Conservation (phyloP, 2,113 vertebrate species). For the Aphyosemion australe region DNA sequence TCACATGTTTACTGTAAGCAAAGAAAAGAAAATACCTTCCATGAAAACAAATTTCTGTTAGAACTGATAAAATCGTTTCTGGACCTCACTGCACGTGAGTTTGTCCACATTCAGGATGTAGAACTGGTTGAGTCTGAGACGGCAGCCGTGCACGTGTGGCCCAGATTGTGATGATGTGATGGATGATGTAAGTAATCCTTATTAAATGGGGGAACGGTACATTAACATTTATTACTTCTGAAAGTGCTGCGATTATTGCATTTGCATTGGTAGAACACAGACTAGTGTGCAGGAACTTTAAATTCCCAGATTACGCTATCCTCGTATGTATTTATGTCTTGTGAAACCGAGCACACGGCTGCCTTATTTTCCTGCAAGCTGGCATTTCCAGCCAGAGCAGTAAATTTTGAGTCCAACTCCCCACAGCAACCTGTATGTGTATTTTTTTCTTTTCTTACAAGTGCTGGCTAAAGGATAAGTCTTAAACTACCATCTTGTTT, state of each 20-base stretch:
- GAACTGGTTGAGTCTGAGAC: neutral
- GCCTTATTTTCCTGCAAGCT: conserved; percentile 58
- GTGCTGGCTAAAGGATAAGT: conserved; percentile 52
- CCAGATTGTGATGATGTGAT: conserved; percentile 70
- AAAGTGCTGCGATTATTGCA: conserved; percentile 52
- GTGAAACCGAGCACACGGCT: conserved; percentile 64
- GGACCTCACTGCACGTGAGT: too few species aligned
- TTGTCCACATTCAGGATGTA: too few species aligned
- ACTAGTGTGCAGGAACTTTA: conserved; percentile 30
- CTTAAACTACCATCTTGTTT: conserved; percentile 45
- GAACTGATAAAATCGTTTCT: too few species aligned
- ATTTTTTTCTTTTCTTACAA: conserved; percentile 22
- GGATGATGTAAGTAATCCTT: conserved; percentile 74
- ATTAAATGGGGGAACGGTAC: conserved; percentile 62
- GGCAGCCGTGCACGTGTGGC: conserved; percentile 54
- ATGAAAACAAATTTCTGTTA: too few species aligned
- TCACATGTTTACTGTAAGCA: too few species aligned
- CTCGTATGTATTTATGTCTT: conserved; percentile 42
- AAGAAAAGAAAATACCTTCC: too few species aligned
- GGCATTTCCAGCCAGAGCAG: conserved; percentile 47
- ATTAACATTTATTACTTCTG: conserved; percentile 70
- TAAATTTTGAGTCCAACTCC: conserved; percentile 56
- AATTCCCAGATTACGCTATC: conserved; percentile 67
- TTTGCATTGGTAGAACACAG: conserved; percentile 29
- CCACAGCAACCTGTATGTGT: conserved; percentile 22